Base-by-base conservation (phyloP, 2,888 invertebrate genomes). In the Hydrotaea cyrtoneurina region DNA sequence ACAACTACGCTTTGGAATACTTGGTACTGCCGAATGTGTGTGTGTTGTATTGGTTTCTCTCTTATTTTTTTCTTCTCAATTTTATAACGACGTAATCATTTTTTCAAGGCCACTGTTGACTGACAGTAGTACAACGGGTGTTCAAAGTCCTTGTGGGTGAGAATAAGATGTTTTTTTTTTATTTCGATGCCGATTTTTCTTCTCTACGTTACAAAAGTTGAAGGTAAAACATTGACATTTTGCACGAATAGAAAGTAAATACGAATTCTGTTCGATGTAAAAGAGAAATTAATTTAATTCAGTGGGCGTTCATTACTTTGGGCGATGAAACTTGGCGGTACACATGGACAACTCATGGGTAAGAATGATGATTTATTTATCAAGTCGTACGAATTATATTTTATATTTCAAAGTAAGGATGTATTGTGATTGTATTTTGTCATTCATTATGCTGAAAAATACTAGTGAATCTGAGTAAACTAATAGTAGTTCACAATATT, bases 101-200 rank as follows among this genome's bases (percentile, higher is more conserved):
- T 64, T 64, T 55, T 73, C 72, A 79, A 79, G 78, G 73, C 55
- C 62, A 73, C 21, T 55, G 55, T 55, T 21, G 55, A 55, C 55
- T 59, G 59, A 23, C 59, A 26, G 26, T 13, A 21, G 21, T 55
- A 5, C 21, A 11, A 39, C 39, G 39, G 10, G 39, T 10, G 4
- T 10, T 39, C 39, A 39, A 10, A 72, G 78, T 78, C 78, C 78
- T 78, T 78, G 78, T 62, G 50, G 69, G 23, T 39, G 39, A 39
- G 39, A 39, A n/a, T 50, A n/a, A 13, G 50, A 50, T n/a, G n/a
- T 13, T 50, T 4, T 50, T 50, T 50, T 39, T 50, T n/a, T 15
- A 15, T 50, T 50, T 50, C 10, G 50, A n/a, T 50, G 43, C 7
- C 50, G n/a, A 8, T n/a, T 50, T 50, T 59, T 15, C 11, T 59